A percentile compares a stretch with the other conserved stretches of the same genome.
These are phyloP conservation scores for Thalassarche chlororhynchos DNA, from an alignment of 2,113 vertebrate species.

Conservation along the genomic window DNA sequence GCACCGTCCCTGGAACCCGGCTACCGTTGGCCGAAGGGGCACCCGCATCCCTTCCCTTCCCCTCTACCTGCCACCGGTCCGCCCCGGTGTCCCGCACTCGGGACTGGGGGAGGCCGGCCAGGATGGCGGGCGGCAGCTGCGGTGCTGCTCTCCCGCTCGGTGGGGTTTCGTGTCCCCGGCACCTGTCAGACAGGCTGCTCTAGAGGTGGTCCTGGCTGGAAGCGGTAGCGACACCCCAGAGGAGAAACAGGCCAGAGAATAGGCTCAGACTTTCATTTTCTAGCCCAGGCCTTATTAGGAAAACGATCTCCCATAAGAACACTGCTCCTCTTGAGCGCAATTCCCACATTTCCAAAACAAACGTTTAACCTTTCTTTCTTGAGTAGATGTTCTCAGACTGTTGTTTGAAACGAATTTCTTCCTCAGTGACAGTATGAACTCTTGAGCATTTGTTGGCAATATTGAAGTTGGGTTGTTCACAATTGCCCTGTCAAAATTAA, in stretches of 20 bases:
- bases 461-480: rapidly evolving
- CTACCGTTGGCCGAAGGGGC: background rate
- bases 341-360: background rate
- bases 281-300: background rate
- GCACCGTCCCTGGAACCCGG: no score
- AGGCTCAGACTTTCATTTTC: background rate
- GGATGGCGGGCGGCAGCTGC: background rate
- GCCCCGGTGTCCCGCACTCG: no score
- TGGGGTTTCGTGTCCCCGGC: background rate
- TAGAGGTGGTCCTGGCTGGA: rapidly evolving
- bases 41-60: background rate
- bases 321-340: rapidly evolving
- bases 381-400: no score
- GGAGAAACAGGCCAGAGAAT: background rate
- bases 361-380: background rate
- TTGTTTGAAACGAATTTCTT: background rate
- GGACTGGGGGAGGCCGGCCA: background rate
- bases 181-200: background rate
- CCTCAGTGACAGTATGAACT: background rate
- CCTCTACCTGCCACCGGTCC: no score
- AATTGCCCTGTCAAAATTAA: background rate
- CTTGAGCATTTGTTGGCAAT: rapidly evolving
- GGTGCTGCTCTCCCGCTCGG: background rate
- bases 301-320: rapidly evolving
- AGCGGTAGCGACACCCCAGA: rapidly evolving